Evolutionary conservation across 2,113 vertebrate species (phyloP).

Genomic region (Sturnira hondurensis): DNA sequence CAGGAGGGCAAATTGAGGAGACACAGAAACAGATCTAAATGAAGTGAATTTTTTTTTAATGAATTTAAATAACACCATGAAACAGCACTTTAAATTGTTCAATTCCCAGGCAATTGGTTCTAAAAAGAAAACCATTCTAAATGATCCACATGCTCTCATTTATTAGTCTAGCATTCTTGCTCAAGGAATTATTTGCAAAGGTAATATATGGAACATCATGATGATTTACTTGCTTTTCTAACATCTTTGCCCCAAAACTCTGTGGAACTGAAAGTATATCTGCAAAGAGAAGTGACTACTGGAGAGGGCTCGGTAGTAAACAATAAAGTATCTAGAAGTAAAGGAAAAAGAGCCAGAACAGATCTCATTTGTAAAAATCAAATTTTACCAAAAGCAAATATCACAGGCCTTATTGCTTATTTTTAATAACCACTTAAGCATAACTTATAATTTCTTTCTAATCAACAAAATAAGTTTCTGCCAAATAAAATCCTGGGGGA

Average conservation of each 20-base stretch:
- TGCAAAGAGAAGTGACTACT: not conserved
- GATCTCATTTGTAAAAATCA: constrained; percentile 12
- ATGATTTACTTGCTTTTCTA: not conserved
- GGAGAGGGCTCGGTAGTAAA: not conserved
- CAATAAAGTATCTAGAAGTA: not conserved
- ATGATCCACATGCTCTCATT: not conserved
- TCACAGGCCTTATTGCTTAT: not conserved
- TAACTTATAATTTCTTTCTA: constrained; percentile 4
- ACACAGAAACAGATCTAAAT: constrained; percentile 13
- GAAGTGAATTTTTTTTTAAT: constrained; percentile 13
- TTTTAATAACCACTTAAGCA: not conserved
- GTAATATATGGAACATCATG: not conserved
- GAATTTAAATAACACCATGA: constrained; percentile 25
- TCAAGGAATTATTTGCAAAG: constrained; percentile 25
- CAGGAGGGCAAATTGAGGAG: constrained; percentile 7
- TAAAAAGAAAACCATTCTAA: constrained; percentile 2
- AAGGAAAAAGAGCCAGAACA: not conserved
- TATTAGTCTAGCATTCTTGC: constrained; percentile 21
- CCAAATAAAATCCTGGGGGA: not conserved
- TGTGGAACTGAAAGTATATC: not conserved
- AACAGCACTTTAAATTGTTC: constrained; percentile 32
- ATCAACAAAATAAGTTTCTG: not conserved
- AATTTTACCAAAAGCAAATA: not conserved
- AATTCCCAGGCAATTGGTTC: not conserved
- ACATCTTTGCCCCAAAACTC: not conserved